phyloP scores from a whole-genome alignment of 2,797 vertebrate species.

The Poeciliopsis turneri region DNA sequence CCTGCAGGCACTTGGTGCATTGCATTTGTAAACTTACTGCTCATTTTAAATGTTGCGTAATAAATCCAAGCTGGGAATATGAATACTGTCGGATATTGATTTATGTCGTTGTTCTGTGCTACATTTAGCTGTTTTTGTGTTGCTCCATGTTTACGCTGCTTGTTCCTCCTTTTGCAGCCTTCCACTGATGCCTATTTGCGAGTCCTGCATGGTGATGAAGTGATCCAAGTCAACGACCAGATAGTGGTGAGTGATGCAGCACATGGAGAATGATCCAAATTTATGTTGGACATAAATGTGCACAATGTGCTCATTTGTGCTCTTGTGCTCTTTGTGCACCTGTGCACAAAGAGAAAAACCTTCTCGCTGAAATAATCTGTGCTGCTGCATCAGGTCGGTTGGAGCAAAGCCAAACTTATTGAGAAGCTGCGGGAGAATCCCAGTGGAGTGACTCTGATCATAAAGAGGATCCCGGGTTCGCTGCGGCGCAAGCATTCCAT shows the following conservation, averaged over 20 bases:
- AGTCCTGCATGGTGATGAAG: conserved; percentile 90
- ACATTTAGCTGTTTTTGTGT: not conserved
- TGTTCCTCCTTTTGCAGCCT: conserved; percentile 69
- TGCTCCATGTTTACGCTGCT: conserved; percentile 1
- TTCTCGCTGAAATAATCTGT: not conserved
- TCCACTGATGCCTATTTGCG: conserved; percentile 68
- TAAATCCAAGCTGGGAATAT: not conserved
- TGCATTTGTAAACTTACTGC: conserved; percentile 20
- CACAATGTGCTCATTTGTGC: no score
- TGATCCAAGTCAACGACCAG: conserved; percentile 92
- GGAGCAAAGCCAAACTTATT: conserved; percentile 85
- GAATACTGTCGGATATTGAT: not conserved
- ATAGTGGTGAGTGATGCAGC: conserved; percentile 88
- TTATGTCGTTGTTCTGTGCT: not conserved
- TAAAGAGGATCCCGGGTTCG: conserved; percentile 86
- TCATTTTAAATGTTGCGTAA: conserved; percentile 7
- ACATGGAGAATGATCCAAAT: not conserved
- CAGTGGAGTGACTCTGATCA: conserved; percentile 81
- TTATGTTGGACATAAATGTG: not conserved
- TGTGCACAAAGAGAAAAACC: not conserved
- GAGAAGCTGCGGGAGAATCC: conserved; percentile 87
- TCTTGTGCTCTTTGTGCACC: no score
- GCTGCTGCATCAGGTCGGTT: conserved; percentile 86
- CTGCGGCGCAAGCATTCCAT: conserved; percentile 32
- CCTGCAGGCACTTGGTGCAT: conserved; percentile 19